Evolutionary conservation across 1,140 invertebrate genomes (phyloP).

Genomic region (Choristoneura fumiferana): DNA sequence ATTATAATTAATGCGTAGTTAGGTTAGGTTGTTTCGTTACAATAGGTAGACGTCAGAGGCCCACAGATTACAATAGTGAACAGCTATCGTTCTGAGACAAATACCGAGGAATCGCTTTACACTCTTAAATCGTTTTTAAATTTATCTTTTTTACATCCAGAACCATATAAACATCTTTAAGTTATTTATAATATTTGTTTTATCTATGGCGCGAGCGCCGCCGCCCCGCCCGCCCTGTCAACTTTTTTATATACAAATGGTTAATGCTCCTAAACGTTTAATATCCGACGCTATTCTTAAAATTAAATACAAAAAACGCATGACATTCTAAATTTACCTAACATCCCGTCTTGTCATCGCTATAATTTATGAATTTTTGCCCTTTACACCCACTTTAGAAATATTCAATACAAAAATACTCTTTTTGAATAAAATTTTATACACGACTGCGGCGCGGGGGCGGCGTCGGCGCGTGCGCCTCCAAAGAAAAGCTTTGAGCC

Average conservation of each 20-base stretch:
- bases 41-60: slow-evolving; percentile 66
- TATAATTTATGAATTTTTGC: slow-evolving; percentile 79
- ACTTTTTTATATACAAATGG: slow-evolving; percentile 79
- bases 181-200: slow-evolving; percentile 78
- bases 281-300: slow-evolving; percentile 77
- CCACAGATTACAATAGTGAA: slow-evolving; percentile 76
- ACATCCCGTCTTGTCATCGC: slow-evolving; percentile 70
- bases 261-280: slow-evolving; percentile 78
- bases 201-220: slow-evolving; percentile 65
- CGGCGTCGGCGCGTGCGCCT: slow-evolving; percentile 49
- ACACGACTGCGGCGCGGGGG: slow-evolving; percentile 60
- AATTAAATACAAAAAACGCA: slow-evolving; percentile 80
- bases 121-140: slow-evolving; percentile 73
- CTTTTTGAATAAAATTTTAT: slow-evolving; percentile 79
- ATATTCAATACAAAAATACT: slow-evolving; percentile 81
- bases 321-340: slow-evolving; percentile 79
- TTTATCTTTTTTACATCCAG: slow-evolving; percentile 78
- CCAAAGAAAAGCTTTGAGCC: slow-evolving; percentile 77
- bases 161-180: slow-evolving; percentile 79
- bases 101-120: slow-evolving; percentile 73
- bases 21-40: slow-evolving; percentile 73
- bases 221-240: slow-evolving; percentile 53
- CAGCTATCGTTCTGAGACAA: slow-evolving; percentile 69
- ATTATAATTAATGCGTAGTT: slow-evolving; percentile 76
- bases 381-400: slow-evolving; percentile 79